Evolutionary conservation across 2,888 invertebrate species (phyloP), one percentile per base, ranked within the genome.

Genomic region (Acanthosepion esculentum): DNA sequence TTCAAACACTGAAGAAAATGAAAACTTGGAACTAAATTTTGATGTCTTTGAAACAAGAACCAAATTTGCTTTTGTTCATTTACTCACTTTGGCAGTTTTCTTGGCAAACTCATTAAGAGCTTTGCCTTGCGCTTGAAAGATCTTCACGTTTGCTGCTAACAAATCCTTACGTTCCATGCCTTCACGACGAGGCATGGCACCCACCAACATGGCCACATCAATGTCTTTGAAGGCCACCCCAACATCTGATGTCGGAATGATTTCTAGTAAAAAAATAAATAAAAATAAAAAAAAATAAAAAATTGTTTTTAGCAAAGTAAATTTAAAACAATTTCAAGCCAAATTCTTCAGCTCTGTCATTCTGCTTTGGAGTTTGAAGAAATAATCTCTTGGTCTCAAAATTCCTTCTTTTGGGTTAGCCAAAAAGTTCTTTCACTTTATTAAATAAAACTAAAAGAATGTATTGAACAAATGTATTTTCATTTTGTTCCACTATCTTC

Each of bases 141-240:
- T 99, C 97, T 99, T 99, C 12, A 99, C 99, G 98, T 99, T 99
- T 78, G 99, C 99, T 33, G 99, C 98, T 8, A 99, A 98, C 91
- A 99, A 98, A 97, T 99, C 99, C 97, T 99, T 99, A 95, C 99
- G 98, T 97, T 99, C 99, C 99, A 99, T 99, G 94, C 99, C 99
- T 97, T 99, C 98, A 97, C 98, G 98, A 94, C 99, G 98, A 1
- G 99, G 99, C 99, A 99, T 99, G 59, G 99, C 98, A 64, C 99
- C 99, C 93, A 99, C 99, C 95, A 99, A 98, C 97, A 99, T 99
- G 91, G 99, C 99, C 94, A 99, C 99, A 96, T 99, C 98, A 94
- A 99, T 99, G 98, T 99, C 99, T 97, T 98, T 99, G 97, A 99
- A 99, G n/a, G 99, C 99, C 95, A 98, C 98, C 95, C 98, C 98